These are phyloP conservation scores for Drosophila triauraria DNA, from an alignment of 1,140 invertebrate species.

Conservation along the genomic window DNA sequence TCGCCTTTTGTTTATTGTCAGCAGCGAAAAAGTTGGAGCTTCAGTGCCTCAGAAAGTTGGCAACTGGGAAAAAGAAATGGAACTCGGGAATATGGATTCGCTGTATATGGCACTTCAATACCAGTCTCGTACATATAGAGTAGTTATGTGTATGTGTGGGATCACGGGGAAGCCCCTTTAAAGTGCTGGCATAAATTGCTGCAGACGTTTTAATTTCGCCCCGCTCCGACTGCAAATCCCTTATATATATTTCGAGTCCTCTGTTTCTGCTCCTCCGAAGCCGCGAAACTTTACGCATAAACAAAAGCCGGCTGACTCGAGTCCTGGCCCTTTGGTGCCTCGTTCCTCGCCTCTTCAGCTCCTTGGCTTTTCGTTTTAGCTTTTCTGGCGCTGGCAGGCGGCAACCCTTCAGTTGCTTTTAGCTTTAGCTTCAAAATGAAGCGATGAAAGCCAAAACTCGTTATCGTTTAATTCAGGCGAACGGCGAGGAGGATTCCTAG, in stretches of 20 bases:
- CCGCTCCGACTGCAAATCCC: conserved; percentile 1
- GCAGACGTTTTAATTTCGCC: conserved; percentile 52
- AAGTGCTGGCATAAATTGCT: conserved; percentile 47
- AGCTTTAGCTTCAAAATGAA: conserved; percentile 56
- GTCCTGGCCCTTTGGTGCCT: conserved; percentile 12
- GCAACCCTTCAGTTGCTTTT: conserved; percentile 60
- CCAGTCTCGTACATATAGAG: background rate
- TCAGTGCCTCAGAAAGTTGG: conserved; percentile 48
- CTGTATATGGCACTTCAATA: conserved; percentile 28
- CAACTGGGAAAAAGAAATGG: conserved; percentile 55
- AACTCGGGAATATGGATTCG: conserved; percentile 61
- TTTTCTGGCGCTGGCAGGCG: conserved; percentile 47
- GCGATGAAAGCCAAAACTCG: conserved; percentile 78
- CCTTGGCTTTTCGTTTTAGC: conserved; percentile 16
- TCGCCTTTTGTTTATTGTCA: conserved; percentile 72
- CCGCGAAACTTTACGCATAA: conserved; percentile 74
- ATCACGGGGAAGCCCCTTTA: conserved; percentile 27
- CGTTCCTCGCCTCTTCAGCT: background rate
- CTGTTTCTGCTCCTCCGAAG: conserved; percentile 13
- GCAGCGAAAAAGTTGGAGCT: conserved; percentile 52
- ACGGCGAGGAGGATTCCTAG: conserved; percentile 11
- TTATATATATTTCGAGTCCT: background rate
- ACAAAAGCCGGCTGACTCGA: conserved; percentile 52
- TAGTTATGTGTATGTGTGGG: background rate
- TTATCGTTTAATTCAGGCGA: conserved; percentile 78